Conservation (phyloP, 2,888 invertebrate genomes). For the Altica lythri region DNA sequence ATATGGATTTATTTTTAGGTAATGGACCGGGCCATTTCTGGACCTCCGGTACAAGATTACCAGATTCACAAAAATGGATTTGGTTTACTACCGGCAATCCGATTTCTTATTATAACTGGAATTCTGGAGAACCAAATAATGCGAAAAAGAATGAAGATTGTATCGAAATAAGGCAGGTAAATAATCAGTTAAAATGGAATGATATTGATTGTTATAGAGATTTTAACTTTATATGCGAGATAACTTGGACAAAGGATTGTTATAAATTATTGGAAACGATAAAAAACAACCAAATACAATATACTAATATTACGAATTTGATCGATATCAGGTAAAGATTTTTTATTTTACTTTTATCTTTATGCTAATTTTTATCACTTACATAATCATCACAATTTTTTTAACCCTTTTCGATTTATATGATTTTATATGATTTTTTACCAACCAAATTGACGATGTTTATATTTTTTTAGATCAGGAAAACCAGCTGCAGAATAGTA, state of each 20-base stretch:
- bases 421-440: no score
- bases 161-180: neutral
- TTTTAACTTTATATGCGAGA: slow-evolving; percentile 8
- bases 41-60: slow-evolving; percentile 9
- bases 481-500: no score
- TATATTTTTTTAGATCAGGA: no score
- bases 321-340: slow-evolving; percentile 3
- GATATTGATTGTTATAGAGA: slow-evolving; percentile 4
- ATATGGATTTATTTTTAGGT: no score
- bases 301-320: neutral
- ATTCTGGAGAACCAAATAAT: neutral
- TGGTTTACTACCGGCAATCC: slow-evolving; percentile 12
- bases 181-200: neutral
- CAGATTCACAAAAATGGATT: slow-evolving; percentile 5
- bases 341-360: no score
- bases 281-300: neutral
- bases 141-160: neutral
- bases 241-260: slow-evolving; percentile 1
- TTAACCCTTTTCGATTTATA: no score
- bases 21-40: neutral
- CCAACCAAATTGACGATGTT: no score
- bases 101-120: neutral
- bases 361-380: no score
- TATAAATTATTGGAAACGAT: neutral
- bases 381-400: no score